Base-by-base conservation (phyloP, 2,797 vertebrate genomes). In the Eupleurogrammus muticus region DNA sequence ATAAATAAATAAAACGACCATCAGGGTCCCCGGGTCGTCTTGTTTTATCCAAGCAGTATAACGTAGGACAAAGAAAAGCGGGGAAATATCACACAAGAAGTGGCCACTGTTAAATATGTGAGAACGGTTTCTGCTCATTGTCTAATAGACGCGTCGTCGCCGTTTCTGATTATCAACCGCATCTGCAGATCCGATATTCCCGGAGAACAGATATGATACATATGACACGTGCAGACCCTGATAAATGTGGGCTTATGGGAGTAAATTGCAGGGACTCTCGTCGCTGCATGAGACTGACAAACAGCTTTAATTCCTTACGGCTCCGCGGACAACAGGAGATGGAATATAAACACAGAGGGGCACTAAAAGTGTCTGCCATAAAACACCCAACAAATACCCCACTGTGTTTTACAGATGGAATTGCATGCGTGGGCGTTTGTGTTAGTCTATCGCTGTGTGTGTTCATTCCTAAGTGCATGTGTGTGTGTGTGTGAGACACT, bases 251-350 rank as follows among this genome's bases (percentile, higher is more conserved):
- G 42, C 72, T 80, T 85, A 88, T 87, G 76, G 89, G 84, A 87
- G 80, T 86, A 88, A 87, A 90, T 90, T 89, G 83, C 81, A 77
- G 57, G 66, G 81, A 57, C 82, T 84, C 77, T 63, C 81, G 75
- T 80, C 72, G 1, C 79, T 58, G 75, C 87, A 67, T 83, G 86
- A 73, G 71, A 76, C 84, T 87, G 84, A 89, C 82, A 83, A 90
- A 90, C 86, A 85, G 85, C 82, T 90, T 91, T 87, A 89, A 92
- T 90, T 89, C 83, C 90, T 88, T 76, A 68, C 48, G 77, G 85
- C 83, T 84, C 76, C 66, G 20, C 20, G 59, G 79, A 91, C 81
- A 79, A 80, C 75, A 72, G 73, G 83, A 89, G 87, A 87, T 70
- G 70, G 81, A 87, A 85, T 84, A 86, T 85, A 87, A 88, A 86